Evolutionary conservation across 1,140 invertebrate species (phyloP).

Genomic region (Drosophila obscura): DNA sequence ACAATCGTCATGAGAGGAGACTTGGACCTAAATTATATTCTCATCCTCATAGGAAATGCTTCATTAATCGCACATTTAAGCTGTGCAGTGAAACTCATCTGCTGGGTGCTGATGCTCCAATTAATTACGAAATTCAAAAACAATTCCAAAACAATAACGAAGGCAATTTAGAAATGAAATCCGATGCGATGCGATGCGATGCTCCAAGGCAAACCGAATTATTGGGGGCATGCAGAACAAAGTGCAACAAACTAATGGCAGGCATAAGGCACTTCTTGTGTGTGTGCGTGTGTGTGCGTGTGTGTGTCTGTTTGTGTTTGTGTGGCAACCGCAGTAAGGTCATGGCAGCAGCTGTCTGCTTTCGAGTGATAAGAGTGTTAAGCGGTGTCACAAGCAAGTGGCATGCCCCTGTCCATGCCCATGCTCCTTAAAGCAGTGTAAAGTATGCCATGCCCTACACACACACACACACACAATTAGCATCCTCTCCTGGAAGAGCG

Average conservation of each 20-base stretch:
- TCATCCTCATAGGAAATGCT: no score
- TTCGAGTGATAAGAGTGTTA: conserved; percentile 1
- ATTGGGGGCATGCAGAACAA: conserved; percentile 34
- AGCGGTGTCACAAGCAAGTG: conserved; percentile 28
- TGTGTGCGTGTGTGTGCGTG: conserved; percentile 6
- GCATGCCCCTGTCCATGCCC: conserved; percentile 13
- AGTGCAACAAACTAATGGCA: conserved; percentile 28
- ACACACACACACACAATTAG: conserved; percentile 64
- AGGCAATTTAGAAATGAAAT: conserved; percentile 45
- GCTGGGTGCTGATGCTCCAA: not conserved
- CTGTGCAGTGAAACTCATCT: no score
- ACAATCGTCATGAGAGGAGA: no score
- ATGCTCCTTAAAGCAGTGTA: not conserved
- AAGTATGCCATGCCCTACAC: conserved; percentile 45
- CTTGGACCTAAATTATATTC: no score
- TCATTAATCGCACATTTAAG: no score
- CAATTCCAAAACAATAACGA: conserved; percentile 41
- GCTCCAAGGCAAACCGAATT: conserved; percentile 23
- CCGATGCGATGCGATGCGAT: conserved; percentile 41
- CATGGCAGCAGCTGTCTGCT: conserved; percentile 4
- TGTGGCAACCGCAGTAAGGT: conserved; percentile 14
- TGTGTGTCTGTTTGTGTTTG: no score
- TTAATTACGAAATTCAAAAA: conserved; percentile 36
- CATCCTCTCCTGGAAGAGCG: conserved; percentile 10
- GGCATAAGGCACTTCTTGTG: no score